These are phyloP conservation scores for Salvelinus alpinus DNA, from an alignment of 2,113 vertebrate species.

Conservation along the genomic window DNA sequence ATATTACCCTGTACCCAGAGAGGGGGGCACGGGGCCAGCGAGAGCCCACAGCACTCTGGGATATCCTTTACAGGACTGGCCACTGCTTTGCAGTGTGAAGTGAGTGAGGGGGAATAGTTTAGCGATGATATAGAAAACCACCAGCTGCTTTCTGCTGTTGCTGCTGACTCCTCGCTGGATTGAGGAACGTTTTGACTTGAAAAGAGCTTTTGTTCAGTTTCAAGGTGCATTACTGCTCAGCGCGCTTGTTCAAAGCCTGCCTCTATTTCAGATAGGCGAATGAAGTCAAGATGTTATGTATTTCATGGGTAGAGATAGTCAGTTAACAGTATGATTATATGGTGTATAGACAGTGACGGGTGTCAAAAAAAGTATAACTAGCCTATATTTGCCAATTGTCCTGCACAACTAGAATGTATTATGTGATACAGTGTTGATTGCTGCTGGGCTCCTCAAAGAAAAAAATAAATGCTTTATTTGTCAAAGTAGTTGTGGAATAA, in stretches of 20 bases:
- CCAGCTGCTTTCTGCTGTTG: constrained; percentile 69
- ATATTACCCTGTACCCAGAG: constrained; percentile 69
- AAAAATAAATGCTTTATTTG: not conserved
- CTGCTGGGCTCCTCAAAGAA: not conserved
- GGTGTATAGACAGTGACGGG: constrained; percentile 7
- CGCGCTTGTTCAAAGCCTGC: constrained; percentile 13
- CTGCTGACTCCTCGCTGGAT: constrained; percentile 16
- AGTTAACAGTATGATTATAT: constrained; percentile 52
- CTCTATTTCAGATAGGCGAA: constrained; percentile 51
- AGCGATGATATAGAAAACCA: constrained; percentile 59
- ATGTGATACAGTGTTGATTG: too few relatives aligned
- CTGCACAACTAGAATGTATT: too few relatives aligned
- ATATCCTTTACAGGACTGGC: constrained; percentile 64
- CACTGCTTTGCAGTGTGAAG: constrained; percentile 51
- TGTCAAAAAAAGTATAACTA: too few relatives aligned
- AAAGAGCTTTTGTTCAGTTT: constrained; percentile 37
- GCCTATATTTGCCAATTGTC: too few relatives aligned
- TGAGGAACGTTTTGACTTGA: constrained; percentile 57
- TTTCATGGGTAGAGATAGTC: constrained; percentile 47
- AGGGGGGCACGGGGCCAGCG: constrained; percentile 24
- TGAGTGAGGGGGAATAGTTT: constrained; percentile 58
- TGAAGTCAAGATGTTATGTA: constrained; percentile 52
- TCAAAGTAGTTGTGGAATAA: not conserved
- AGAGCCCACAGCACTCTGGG: constrained; percentile 54
- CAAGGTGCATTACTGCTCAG: constrained; percentile 33